phyloP scores from a whole-genome alignment of 1,140 invertebrate species.

The Oncopeltus fasciatus region DNA sequence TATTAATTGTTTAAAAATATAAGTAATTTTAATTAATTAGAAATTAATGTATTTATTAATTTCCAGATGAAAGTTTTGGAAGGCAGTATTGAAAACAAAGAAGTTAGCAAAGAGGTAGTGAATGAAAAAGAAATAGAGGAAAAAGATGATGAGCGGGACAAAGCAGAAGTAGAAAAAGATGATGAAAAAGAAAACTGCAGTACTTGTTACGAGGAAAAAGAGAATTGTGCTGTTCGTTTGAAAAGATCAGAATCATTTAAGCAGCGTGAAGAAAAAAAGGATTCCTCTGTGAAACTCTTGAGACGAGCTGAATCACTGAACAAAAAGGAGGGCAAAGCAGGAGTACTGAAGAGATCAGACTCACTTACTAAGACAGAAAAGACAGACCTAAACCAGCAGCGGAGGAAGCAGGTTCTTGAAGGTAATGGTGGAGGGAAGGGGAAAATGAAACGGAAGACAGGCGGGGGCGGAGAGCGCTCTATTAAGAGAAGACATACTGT shows the following conservation, averaged over 20 bases:
- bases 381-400: conserved; percentile 62
- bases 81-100: conserved; percentile 14
- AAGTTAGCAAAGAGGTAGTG: conserved; percentile 16
- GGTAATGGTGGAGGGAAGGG: conserved; percentile 26
- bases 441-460: conserved; percentile 56
- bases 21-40: too few relatives aligned
- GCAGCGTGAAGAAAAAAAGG: conserved; percentile 33
- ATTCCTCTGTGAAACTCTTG: conserved; percentile 13
- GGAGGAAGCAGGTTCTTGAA: conserved; percentile 43
- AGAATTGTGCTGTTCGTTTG: conserved; percentile 23
- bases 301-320: conserved; percentile 33
- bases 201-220: conserved; percentile 18
- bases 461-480: conserved; percentile 50
- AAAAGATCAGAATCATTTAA: conserved; percentile 46
- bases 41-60: too few relatives aligned
- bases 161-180: conserved; percentile 27
- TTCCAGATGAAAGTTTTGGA: conserved; percentile 12
- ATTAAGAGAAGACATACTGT: conserved; percentile 83
- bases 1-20: too few relatives aligned
- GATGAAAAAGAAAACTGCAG: conserved; percentile 18
- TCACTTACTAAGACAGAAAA: conserved; percentile 65
- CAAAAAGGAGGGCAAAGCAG: conserved; percentile 27
- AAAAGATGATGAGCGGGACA: conserved; percentile 28
- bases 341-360: conserved; percentile 43
- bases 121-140: conserved; percentile 10